Evolutionary conservation across 2,797 vertebrate genomes (phyloP).

Genomic region (Dryobates pubescens): DNA sequence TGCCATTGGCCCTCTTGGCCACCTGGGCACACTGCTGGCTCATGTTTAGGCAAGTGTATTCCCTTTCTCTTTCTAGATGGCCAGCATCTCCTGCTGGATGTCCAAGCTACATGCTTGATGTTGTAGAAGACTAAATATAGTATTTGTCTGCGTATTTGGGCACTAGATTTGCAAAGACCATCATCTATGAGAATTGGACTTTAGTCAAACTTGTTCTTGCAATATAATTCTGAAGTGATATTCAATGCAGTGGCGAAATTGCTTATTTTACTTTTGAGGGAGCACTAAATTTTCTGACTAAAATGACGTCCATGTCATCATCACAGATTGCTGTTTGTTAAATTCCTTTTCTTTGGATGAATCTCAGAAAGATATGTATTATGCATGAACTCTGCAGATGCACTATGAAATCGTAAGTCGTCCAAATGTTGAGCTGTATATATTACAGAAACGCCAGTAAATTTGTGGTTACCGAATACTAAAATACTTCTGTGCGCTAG

Average conservation of each 20-base stretch:
- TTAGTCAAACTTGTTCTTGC: neutral
- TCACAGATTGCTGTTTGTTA: constrained; percentile 26
- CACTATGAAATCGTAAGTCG: neutral
- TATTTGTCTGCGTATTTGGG: neutral
- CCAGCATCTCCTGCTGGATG: neutral
- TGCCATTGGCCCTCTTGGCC: too few relatives aligned
- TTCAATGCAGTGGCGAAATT: neutral
- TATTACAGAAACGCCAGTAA: constrained; percentile 1
- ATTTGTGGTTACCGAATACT: constrained; percentile 10
- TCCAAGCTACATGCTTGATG: neutral
- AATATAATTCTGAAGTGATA: neutral
- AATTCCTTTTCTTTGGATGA: constrained; percentile 16
- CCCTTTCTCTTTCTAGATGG: neutral
- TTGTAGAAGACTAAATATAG: neutral
- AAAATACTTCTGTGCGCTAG: neutral
- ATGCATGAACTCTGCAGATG: constrained; percentile 8
- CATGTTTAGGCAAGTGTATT: too few relatives aligned
- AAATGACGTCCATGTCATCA: neutral
- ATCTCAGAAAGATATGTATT: constrained; percentile 7
- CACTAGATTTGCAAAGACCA: neutral
- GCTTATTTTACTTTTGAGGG: neutral
- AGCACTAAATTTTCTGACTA: neutral
- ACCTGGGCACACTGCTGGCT: too few relatives aligned
- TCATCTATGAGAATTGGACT: neutral
- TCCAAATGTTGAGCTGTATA: neutral